Evolutionary conservation across 2,797 vertebrate species (phyloP).

Genomic region (Intellagama lesueurii): DNA sequence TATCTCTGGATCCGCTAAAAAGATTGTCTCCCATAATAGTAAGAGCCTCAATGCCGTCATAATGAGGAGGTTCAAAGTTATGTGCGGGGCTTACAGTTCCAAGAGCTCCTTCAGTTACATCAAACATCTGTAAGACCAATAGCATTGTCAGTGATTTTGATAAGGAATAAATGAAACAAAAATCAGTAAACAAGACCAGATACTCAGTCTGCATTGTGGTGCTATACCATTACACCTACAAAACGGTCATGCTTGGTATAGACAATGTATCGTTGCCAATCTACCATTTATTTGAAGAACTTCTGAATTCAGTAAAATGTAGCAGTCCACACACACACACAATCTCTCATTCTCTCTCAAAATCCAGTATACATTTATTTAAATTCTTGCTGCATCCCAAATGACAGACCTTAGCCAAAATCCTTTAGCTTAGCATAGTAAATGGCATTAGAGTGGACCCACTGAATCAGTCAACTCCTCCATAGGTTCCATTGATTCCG

Average conservation of each 20-base stretch:
- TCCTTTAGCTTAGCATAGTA: too few relatives aligned
- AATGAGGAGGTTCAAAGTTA: constrained; percentile 98
- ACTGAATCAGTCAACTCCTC: too few relatives aligned
- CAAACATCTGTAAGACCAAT: constrained; percentile 88
- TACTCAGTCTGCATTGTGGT: neutral
- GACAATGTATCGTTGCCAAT: neutral
- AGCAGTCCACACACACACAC: neutral
- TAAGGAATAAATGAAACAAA: neutral
- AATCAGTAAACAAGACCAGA: neutral
- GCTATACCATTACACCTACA: neutral
- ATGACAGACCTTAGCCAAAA: neutral
- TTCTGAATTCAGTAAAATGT: neutral
- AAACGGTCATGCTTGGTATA: neutral
- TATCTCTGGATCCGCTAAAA: constrained; percentile 96
- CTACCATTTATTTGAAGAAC: neutral
- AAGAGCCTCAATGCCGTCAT: constrained; percentile 96
- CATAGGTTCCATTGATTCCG: too few relatives aligned
- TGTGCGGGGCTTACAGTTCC: constrained; percentile 91
- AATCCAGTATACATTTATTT: neutral
- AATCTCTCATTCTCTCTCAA: too few relatives aligned
- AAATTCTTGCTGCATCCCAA: neutral
- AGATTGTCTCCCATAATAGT: constrained; percentile 91
- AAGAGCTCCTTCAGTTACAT: constrained; percentile 92
- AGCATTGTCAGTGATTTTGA: neutral
- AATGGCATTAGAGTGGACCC: too few relatives aligned